Conservation (phyloP, 1,140 invertebrate genomes). For the Anagrus nilaparvatae region DNA sequence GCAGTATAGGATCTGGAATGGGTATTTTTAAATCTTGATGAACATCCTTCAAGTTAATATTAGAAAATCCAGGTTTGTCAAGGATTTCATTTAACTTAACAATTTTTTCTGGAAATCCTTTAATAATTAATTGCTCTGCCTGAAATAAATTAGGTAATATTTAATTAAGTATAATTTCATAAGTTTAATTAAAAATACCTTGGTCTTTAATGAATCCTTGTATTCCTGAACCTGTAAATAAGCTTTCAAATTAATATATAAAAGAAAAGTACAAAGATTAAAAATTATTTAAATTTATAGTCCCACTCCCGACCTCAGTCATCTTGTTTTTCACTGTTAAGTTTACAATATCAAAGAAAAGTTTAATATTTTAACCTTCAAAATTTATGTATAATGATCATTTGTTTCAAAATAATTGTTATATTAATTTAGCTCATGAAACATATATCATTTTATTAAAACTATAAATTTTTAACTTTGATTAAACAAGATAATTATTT, state of each 20-base stretch:
- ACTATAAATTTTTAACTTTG: no score
- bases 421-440: neutral
- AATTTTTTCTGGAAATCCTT: constrained; percentile 84
- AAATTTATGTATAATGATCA: neutral
- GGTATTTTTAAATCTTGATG: constrained; percentile 80
- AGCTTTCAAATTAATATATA: constrained; percentile 22
- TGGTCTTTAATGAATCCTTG: constrained; percentile 68
- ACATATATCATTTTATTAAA: no score
- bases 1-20: constrained; percentile 64
- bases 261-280: constrained; percentile 6
- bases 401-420: neutral
- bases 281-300: neutral
- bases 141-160: constrained; percentile 23
- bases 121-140: constrained; percentile 75
- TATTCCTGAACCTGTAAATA: constrained; percentile 66
- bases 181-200: constrained; percentile 34
- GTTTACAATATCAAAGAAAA: neutral
- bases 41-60: constrained; percentile 62
- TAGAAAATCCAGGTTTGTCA: constrained; percentile 67
- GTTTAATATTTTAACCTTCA: neutral
- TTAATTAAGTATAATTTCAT: neutral
- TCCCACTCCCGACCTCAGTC: neutral
- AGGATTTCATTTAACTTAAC: constrained; percentile 76
- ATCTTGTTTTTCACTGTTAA: neutral
- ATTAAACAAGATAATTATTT: no score